Percentiles rank a stretch among this genome's conserved stretches.
Evolutionary conservation across 1,140 invertebrate genomes (phyloP).

Genomic region (Ladona fulva): DNA sequence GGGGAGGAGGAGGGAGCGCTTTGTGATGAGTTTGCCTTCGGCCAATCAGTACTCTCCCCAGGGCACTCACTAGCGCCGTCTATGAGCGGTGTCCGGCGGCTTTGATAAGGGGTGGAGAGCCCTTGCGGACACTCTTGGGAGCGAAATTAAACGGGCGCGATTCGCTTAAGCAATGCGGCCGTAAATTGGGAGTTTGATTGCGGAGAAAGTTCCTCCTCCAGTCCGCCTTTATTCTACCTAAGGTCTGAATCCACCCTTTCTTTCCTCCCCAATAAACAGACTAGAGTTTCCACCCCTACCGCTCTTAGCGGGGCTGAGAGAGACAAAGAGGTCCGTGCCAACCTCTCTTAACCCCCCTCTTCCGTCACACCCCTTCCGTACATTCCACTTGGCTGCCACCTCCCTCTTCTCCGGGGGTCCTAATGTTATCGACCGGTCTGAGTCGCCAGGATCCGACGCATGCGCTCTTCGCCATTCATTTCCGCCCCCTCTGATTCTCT

Average conservation of each 20-base stretch:
- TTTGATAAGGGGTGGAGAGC: too few relatives aligned
- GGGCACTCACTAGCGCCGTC: not conserved
- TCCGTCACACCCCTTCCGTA: not conserved
- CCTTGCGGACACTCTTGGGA: too few relatives aligned
- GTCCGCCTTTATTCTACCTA: too few relatives aligned
- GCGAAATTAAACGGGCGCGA: too few relatives aligned
- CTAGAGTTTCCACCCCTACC: not conserved
- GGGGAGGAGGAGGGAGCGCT: not conserved
- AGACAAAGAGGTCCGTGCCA: not conserved
- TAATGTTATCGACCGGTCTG: not conserved
- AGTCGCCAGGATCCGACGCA: not conserved
- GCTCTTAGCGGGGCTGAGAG: not conserved
- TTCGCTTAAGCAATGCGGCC: too few relatives aligned
- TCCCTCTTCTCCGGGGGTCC: not conserved
- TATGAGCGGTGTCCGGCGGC: not conserved
- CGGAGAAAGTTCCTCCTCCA: not conserved
- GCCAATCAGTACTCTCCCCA: not conserved
- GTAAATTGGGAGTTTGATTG: too few relatives aligned
- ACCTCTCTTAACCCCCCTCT: not conserved
- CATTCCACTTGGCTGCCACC: not conserved
- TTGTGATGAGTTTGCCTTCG: not conserved
- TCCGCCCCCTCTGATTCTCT: not conserved
- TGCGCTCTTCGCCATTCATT: not conserved
- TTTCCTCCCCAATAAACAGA: not conserved
- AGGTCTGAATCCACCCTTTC: not conserved